Evolutionary conservation across 2,888 invertebrate species (phyloP).

Genomic region (Pharmacophagus antenor): DNA sequence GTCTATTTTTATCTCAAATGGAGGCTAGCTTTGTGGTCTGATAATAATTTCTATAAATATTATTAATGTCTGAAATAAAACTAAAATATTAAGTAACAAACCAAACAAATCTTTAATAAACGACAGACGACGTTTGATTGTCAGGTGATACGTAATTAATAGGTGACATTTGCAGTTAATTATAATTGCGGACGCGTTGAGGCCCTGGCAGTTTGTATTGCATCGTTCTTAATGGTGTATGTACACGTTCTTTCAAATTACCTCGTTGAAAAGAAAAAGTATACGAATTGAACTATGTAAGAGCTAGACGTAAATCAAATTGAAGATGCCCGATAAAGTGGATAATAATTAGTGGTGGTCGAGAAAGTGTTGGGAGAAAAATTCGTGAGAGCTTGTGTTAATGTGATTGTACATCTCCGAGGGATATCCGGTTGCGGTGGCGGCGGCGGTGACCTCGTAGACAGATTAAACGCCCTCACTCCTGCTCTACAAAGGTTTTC

Average conservation of each 20-base stretch:
- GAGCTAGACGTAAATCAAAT: constrained; percentile 79
- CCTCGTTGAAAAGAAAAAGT: constrained; percentile 75
- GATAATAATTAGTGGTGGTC: constrained; percentile 80
- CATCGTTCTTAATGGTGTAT: constrained; percentile 44
- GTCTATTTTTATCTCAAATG: too few species aligned
- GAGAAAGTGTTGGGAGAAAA: constrained; percentile 81
- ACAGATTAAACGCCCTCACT: constrained; percentile 6
- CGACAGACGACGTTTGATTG: constrained; percentile 40
- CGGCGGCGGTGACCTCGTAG: constrained; percentile 1
- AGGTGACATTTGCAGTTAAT: constrained; percentile 36
- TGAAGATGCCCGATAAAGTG: constrained; percentile 81
- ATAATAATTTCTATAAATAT: too few species aligned
- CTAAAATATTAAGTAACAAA: neutral
- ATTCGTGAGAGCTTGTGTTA: constrained; percentile 79
- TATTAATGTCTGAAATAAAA: neutral
- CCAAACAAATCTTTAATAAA: constrained; percentile 36
- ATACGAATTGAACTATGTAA: constrained; percentile 74
- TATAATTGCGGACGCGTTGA: constrained; percentile 41
- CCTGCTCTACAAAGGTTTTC: constrained; percentile 3
- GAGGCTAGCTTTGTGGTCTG: too few species aligned
- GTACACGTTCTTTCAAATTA: constrained; percentile 55
- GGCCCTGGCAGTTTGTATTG: constrained; percentile 46
- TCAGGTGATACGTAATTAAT: constrained; percentile 40
- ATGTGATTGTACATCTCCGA: constrained; percentile 78
- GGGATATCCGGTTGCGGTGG: constrained; percentile 68